Conservation (phyloP, 2,113 vertebrate genomes). For the human (Homo sapiens) region DNA sequence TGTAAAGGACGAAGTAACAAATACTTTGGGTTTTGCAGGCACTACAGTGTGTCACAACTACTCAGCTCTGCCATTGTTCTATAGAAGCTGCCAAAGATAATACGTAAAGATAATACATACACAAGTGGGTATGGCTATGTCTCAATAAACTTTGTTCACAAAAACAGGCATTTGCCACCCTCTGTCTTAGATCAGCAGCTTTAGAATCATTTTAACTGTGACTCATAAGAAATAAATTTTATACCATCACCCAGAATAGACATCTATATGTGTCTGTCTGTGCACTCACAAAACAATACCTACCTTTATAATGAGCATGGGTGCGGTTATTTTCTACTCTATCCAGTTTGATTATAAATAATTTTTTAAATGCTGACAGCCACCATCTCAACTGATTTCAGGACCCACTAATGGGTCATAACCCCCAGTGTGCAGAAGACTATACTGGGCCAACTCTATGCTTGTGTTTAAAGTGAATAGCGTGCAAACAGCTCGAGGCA, state of each 20-base stretch:
- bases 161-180: not conserved
- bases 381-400: slow-evolving; percentile 37
- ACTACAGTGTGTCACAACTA: not conserved
- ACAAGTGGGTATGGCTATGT: not conserved
- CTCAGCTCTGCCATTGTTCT: not conserved
- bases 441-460: not conserved
- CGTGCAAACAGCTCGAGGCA: not conserved
- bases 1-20: not conserved
- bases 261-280: not conserved
- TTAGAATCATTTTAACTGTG: slow-evolving; percentile 16
- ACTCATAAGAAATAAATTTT: slow-evolving; percentile 8
- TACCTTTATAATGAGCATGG: not conserved
- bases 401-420: slow-evolving; percentile 7
- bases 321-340: not conserved
- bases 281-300: not conserved
- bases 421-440: slow-evolving; percentile 9
- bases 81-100: not conserved
- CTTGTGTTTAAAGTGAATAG: slow-evolving; percentile 26
- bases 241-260: not conserved
- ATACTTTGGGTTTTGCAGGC: not conserved
- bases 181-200: not conserved
- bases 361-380: not conserved
- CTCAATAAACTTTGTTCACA: not conserved
- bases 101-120: not conserved
- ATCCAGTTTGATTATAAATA: slow-evolving; percentile 14